Percentiles rank a stretch among this genome's conserved stretches.
Evolutionary conservation across 2,888 invertebrate species (phyloP).

Genomic region (Colletes collaris): DNA sequence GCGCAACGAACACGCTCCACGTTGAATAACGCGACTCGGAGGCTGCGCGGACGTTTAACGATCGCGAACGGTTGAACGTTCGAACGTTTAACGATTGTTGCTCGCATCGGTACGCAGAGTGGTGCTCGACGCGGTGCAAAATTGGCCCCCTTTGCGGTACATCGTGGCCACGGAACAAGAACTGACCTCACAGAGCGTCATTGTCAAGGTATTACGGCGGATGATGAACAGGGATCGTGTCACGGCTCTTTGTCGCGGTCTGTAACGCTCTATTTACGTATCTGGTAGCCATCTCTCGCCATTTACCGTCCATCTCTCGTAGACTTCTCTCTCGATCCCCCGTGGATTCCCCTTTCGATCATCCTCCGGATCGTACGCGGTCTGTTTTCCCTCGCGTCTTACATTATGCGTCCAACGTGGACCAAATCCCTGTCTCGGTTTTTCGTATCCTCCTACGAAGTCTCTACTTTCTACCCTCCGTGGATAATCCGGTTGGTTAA

Average conservation of each 20-base stretch:
- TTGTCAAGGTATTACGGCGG: slow-evolving; percentile 83
- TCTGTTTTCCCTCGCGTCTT: not conserved
- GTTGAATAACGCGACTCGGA: slow-evolving; percentile 1
- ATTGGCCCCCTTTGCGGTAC: slow-evolving; percentile 86
- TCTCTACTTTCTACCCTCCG: not conserved
- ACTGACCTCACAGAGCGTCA: slow-evolving; percentile 84
- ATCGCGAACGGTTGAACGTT: too few species aligned
- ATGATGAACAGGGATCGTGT: not conserved
- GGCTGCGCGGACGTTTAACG: too few species aligned
- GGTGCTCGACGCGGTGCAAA: slow-evolving; percentile 83
- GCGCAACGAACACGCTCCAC: not conserved
- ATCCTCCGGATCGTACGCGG: not conserved
- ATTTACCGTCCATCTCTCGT: not conserved
- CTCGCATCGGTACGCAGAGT: slow-evolving; percentile 78
- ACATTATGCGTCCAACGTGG: not conserved
- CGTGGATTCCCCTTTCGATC: not conserved
- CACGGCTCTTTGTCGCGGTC: too few species aligned
- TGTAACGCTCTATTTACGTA: not conserved
- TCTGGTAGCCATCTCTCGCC: not conserved
- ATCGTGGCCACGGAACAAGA: slow-evolving; percentile 87
- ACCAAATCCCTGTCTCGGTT: not conserved
- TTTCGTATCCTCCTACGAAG: not conserved
- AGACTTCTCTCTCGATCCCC: slow-evolving; percentile 3
- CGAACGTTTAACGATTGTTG: not conserved
- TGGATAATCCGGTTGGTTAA: not conserved